Evolutionary conservation across 2,888 invertebrate species (phyloP).

Genomic region (Cosmorhoe ocellata): DNA sequence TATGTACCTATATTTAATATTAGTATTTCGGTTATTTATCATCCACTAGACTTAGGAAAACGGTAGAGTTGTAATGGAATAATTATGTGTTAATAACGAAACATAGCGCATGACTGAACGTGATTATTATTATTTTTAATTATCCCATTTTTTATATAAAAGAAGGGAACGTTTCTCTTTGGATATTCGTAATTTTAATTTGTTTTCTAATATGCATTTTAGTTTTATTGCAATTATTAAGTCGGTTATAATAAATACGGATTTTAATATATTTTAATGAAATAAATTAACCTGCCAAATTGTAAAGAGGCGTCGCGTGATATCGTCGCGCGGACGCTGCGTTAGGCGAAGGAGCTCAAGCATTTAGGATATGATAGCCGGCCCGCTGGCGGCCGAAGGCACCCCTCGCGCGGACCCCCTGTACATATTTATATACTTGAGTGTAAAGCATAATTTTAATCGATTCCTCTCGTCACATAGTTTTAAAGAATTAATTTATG

Average conservation of each 20-base stretch:
- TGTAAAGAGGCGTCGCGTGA: constrained; percentile 72
- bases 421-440: constrained; percentile 72
- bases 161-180: constrained; percentile 76
- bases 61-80: constrained; percentile 78
- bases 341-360: constrained; percentile 72
- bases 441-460: constrained; percentile 82
- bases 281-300: constrained; percentile 80
- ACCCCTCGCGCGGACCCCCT: constrained; percentile 66
- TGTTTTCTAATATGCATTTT: constrained; percentile 78
- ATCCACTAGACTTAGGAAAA: constrained; percentile 81
- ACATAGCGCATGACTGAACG: constrained; percentile 77
- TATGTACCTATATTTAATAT: constrained; percentile 79
- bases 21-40: constrained; percentile 82
- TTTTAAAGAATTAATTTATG: constrained; percentile 81
- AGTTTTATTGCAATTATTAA: constrained; percentile 79
- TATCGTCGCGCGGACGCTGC: constrained; percentile 58
- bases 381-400: constrained; percentile 44
- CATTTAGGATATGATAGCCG: constrained; percentile 66
- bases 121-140: constrained; percentile 73
- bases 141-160: constrained; percentile 58
- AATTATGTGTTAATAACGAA: constrained; percentile 81
- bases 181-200: constrained; percentile 81
- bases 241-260: constrained; percentile 68
- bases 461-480: constrained; percentile 79
- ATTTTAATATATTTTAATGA: constrained; percentile 75